Evolutionary conservation across 2,113 vertebrate genomes (phyloP).

Genomic region (Platysteira castanea): DNA sequence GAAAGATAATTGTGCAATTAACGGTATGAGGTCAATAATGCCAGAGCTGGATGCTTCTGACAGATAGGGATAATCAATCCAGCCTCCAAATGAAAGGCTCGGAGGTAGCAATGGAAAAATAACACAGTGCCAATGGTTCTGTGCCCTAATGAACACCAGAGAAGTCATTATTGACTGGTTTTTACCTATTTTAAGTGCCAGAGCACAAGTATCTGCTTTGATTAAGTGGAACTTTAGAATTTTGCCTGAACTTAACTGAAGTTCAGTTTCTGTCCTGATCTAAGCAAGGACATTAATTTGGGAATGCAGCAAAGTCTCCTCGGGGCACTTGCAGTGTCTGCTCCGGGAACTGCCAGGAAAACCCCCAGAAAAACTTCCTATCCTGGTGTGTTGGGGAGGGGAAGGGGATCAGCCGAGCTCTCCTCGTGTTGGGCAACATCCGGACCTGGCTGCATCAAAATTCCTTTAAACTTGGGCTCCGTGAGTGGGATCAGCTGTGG

Average conservation of each 20-base stretch:
- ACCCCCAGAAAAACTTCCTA: accelerated
- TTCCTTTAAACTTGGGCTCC: background rate
- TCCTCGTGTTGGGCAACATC: background rate
- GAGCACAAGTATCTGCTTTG: slow-evolving; percentile 35
- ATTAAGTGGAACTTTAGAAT: slow-evolving; percentile 39
- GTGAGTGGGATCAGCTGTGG: accelerated
- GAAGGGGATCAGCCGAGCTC: background rate
- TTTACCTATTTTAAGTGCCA: slow-evolving; percentile 35
- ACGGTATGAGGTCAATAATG: slow-evolving; percentile 66
- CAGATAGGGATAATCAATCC: slow-evolving; percentile 64
- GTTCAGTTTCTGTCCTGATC: background rate
- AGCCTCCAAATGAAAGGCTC: slow-evolving; percentile 47
- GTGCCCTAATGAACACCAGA: slow-evolving; percentile 66
- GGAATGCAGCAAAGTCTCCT: background rate
- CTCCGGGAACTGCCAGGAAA: background rate
- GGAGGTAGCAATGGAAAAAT: slow-evolving; percentile 26
- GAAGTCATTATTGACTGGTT: slow-evolving; percentile 61
- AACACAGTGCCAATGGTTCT: slow-evolving; percentile 29
- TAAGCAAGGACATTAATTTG: background rate
- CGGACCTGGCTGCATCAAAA: background rate
- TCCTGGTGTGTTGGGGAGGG: accelerated
- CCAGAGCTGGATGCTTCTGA: slow-evolving; percentile 62
- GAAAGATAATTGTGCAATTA: slow-evolving; percentile 75
- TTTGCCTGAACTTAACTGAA: background rate
- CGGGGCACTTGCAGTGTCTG: background rate